These are phyloP conservation scores for Lagodon rhomboides DNA, from an alignment of 2,797 vertebrate species.

Conservation along the genomic window DNA sequence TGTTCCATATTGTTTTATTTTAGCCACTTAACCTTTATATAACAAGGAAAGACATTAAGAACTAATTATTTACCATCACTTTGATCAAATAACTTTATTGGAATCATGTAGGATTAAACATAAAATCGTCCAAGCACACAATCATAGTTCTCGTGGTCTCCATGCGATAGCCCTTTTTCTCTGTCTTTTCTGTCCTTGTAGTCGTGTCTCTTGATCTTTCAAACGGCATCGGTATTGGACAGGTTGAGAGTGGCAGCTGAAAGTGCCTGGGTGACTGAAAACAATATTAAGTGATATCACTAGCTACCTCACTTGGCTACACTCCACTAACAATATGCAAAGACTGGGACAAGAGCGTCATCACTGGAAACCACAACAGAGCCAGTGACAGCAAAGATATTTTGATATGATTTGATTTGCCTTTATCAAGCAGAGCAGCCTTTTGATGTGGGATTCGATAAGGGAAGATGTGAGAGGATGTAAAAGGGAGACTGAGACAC, in stretches of 20 bases:
- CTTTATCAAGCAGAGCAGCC: conserved; percentile 36
- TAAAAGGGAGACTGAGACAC: not conserved
- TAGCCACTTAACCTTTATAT: too few species aligned
- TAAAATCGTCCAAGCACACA: not conserved
- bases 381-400: conserved; percentile 49
- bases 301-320: conserved; percentile 46
- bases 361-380: conserved; percentile 42
- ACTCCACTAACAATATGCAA: conserved; percentile 58
- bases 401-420: conserved; percentile 59
- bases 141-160: not conserved
- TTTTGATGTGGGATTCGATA: conserved; percentile 51
- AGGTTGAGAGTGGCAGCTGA: conserved; percentile 18
- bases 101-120: not conserved
- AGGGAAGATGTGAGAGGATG: conserved; percentile 33
- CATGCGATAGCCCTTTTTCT: not conserved
- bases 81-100: too few species aligned
- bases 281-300: conserved; percentile 30
- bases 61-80: too few species aligned
- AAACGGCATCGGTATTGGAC: not conserved
- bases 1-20: too few species aligned
- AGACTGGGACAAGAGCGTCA: conserved; percentile 19
- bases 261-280: conserved; percentile 30
- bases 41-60: too few species aligned
- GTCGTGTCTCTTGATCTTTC: not conserved
- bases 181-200: not conserved